Conservation (phyloP, 2,888 invertebrate genomes). For the Dioctria rufipes region DNA sequence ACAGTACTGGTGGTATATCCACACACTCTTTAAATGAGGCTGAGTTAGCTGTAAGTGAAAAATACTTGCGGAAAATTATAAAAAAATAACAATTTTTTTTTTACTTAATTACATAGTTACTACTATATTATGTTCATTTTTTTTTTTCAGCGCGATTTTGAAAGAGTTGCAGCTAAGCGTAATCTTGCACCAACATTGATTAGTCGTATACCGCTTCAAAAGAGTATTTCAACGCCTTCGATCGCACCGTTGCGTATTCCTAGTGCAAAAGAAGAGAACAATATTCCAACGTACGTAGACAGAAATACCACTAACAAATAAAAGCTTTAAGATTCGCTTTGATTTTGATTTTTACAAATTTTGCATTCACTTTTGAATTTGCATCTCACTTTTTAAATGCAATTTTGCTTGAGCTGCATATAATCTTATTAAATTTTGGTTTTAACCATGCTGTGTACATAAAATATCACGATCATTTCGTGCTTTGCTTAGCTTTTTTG, state of each 20-base stretch:
- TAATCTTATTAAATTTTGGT: background rate
- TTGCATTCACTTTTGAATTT: slow-evolving; percentile 37
- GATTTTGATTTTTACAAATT: background rate
- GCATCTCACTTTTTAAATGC: slow-evolving; percentile 28
- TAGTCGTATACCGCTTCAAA: slow-evolving; percentile 84
- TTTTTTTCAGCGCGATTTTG: slow-evolving; percentile 67
- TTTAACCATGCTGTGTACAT: slow-evolving; percentile 14
- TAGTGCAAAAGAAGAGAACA: slow-evolving; percentile 73
- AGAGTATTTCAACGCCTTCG: slow-evolving; percentile 91
- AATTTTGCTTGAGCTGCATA: slow-evolving; percentile 16
- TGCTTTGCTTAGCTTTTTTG: slow-evolving; percentile 37
- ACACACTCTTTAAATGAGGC: slow-evolving; percentile 92
- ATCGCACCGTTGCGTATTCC: slow-evolving; percentile 82
- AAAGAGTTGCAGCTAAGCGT: slow-evolving; percentile 70
- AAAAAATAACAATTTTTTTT: background rate
- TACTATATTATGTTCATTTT: background rate
- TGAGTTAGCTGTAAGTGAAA: slow-evolving; percentile 80
- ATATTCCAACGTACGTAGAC: slow-evolving; percentile 74
- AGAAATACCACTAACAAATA: too few species aligned
- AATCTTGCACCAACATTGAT: slow-evolving; percentile 73
- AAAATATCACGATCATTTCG: slow-evolving; percentile 39
- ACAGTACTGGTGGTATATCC: slow-evolving; percentile 74
- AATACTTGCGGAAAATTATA: slow-evolving; percentile 2
- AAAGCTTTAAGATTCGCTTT: background rate
- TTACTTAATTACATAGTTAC: too few species aligned